Evolutionary conservation across 2,888 invertebrate genomes (phyloP).

Genomic region (Stictocephala bisonia): DNA sequence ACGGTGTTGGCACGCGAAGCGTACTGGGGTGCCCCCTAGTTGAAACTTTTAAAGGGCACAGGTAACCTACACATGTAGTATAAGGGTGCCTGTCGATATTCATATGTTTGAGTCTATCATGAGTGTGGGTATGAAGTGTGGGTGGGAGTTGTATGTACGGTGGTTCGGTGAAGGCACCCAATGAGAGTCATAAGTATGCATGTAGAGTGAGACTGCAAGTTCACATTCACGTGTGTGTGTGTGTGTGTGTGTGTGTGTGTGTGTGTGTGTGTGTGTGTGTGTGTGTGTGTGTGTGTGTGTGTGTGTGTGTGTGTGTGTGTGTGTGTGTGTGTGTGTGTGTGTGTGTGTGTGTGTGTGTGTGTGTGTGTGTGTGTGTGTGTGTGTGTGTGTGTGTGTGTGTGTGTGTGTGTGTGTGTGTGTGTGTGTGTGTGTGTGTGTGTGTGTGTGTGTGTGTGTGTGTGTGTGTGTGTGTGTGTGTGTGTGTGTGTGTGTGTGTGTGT

Average conservation of each 20-base stretch:
- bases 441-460: neutral
- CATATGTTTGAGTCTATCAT: no score
- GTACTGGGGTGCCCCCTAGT: no score
- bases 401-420: neutral
- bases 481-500: neutral
- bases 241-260: neutral
- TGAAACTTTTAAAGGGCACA: no score
- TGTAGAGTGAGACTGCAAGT: no score
- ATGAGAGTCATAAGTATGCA: no score
- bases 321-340: neutral
- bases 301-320: neutral
- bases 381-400: neutral
- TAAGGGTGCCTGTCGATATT: no score
- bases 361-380: neutral
- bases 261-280: neutral
- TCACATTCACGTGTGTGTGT: neutral
- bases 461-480: neutral
- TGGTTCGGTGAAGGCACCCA: no score
- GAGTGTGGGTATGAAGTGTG: no score
- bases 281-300: neutral
- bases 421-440: neutral
- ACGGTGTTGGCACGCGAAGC: no score
- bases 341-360: neutral
- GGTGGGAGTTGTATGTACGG: no score
- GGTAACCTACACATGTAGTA: no score